Percentiles rank a stretch among this genome's conserved stretches.
phyloP scores from a whole-genome alignment of 2,888 invertebrate genomes.

The Atethmia centrago region DNA sequence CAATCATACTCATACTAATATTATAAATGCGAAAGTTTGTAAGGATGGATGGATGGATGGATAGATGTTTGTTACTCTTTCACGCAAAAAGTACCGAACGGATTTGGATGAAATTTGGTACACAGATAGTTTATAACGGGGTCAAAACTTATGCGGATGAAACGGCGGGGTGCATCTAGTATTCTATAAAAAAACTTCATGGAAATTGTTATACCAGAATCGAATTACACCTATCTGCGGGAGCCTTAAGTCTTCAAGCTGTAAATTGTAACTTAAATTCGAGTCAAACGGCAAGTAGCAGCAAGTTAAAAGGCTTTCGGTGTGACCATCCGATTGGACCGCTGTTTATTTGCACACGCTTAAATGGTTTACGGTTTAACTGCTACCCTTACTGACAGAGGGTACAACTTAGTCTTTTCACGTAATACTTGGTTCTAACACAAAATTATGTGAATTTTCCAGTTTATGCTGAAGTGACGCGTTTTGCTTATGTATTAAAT shows the following conservation, averaged over 20 bases:
- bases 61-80: too few species aligned
- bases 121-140: too few species aligned
- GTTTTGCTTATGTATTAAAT: not conserved
- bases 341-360: constrained; percentile 52
- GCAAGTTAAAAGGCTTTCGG: constrained; percentile 61
- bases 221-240: too few species aligned
- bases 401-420: constrained; percentile 16
- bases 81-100: too few species aligned
- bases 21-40: too few species aligned
- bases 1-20: too few species aligned
- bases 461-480: not conserved
- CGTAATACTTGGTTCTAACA: not conserved
- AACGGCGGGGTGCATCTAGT: too few species aligned
- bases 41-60: too few species aligned
- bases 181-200: too few species aligned
- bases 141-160: too few species aligned
- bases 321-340: constrained; percentile 38
- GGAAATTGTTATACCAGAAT: too few species aligned
- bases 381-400: constrained; percentile 7
- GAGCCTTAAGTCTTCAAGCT: constrained; percentile 28
- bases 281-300: constrained; percentile 34
- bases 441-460: not conserved
- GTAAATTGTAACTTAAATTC: constrained; percentile 40
- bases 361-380: constrained; percentile 42
- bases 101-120: too few species aligned